A percentile compares a stretch with the other conserved stretches of the same genome.
Conservation (phyloP, 64 coral and sea anemone species). For the Montipora efflorescens region DNA sequence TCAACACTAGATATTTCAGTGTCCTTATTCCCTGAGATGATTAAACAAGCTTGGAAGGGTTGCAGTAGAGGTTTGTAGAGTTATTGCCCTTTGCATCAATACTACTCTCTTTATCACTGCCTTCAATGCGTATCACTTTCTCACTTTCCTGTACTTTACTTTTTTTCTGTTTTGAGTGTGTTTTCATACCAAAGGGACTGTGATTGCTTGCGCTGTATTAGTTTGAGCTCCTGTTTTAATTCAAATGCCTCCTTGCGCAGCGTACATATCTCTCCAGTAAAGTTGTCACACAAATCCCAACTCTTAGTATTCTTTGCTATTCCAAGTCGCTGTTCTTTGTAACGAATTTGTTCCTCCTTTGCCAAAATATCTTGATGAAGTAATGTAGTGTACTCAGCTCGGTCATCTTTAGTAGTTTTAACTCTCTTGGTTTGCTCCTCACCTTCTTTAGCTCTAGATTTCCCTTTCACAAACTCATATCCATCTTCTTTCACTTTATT, state of each 20-base stretch:
- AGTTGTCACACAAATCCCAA: slow-evolving; percentile 66
- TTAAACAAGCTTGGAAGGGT: too few species aligned
- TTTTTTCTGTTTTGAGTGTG: slow-evolving; percentile 21
- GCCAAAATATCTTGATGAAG: slow-evolving; percentile 70
- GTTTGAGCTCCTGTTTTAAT: neutral
- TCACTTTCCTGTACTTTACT: slow-evolving; percentile 16
- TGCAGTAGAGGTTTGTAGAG: too few species aligned
- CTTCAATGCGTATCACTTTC: slow-evolving; percentile 8
- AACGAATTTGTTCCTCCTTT: slow-evolving; percentile 77
- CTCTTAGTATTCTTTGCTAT: slow-evolving; percentile 76
- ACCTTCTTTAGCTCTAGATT: slow-evolving; percentile 56
- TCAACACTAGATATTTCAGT: too few species aligned
- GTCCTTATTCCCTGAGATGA: too few species aligned
- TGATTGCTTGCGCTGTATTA: slow-evolving; percentile 57
- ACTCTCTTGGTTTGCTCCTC: slow-evolving; percentile 10
- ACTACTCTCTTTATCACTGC: slow-evolving; percentile 21
- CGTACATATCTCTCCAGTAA: slow-evolving; percentile 71
- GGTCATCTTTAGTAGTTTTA: slow-evolving; percentile 81
- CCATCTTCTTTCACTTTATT: slow-evolving; percentile 77
- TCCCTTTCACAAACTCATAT: slow-evolving; percentile 74
- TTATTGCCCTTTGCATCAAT: too few species aligned
- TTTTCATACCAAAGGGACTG: slow-evolving; percentile 55
- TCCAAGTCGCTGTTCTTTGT: slow-evolving; percentile 77
- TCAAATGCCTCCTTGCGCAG: slow-evolving; percentile 3
- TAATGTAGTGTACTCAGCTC: slow-evolving; percentile 61